Base-by-base conservation (phyloP, 1,140 invertebrate genomes). In the Zaprionus tsacasi region DNA sequence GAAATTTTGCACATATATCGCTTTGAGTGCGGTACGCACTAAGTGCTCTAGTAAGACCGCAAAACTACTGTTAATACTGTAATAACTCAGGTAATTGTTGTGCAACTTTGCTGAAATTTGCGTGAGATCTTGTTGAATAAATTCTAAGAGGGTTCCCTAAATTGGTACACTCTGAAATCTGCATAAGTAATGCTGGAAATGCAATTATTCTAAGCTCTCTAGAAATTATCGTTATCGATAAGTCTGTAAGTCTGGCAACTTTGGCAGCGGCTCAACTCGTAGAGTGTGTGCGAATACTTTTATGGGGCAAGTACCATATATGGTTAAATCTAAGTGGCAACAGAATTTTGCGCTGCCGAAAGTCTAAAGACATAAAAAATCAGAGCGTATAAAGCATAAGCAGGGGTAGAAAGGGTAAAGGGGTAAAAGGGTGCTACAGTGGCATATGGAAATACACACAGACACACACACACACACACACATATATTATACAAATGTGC, bases 251-350 rank as follows among this genome's bases (percentile, higher is more conserved):
- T 27, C 13, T 36, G n/a, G 21, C 36, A 35, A 25, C 12, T 48
- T 71, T 67, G 52, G 64, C 63, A 67, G 15, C 45, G 17, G 36
- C 43, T 72, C 50, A 27, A 25, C 66, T 21, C 56, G 71, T 65
- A 50, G 76, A 68, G 68, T 73, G 81, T 72, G 78, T 78, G 81
- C 71, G 85, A 77, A 87, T 88, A 82, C 70, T 87, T 87, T 79
- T 88, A 71, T 82, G 67, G 64, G 73, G 10, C 71, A 77, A 79
- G 79, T 83, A 75, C 70, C n/a, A n/a, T n/a, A n/a, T n/a, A 87
- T 88, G 80, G 73, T 80, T 80, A 87, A 87, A 88, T 83, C 83
- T 88, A 83, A 82, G 81, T 83, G 81, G 82, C 67, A 85, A 81
- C 74, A 70, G 78, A 83, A 73, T 61, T 74, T 70, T 66, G 58